phyloP scores from a whole-genome alignment of 2,888 invertebrate species.

The Epinotia ramella region DNA sequence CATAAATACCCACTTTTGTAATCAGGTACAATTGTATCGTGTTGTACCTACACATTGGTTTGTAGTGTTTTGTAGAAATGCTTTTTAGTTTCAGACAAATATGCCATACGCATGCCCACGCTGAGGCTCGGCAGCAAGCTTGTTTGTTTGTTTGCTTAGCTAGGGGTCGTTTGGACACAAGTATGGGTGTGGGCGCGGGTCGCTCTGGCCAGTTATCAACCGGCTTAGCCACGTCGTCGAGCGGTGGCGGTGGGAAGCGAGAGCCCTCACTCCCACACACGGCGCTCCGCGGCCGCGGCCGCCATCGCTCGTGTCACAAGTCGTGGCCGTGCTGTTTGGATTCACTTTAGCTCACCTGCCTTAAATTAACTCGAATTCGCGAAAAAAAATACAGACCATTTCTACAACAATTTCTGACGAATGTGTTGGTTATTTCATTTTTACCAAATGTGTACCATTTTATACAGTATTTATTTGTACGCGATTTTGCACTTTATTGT shows the following conservation, averaged over 20 bases:
- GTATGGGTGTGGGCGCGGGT: neutral
- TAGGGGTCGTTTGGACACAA: constrained; percentile 45
- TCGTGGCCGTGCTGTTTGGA: neutral
- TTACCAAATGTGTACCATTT: constrained; percentile 72
- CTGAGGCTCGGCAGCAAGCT: constrained; percentile 62
- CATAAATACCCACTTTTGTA: constrained; percentile 26
- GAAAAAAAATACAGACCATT: constrained; percentile 2
- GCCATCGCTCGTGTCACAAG: no score
- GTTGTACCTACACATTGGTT: neutral
- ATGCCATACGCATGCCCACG: constrained; percentile 63
- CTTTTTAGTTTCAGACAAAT: neutral
- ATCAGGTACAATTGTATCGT: constrained; percentile 20
- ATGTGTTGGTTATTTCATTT: constrained; percentile 59
- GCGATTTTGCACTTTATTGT: constrained; percentile 57
- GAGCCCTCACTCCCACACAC: no score
- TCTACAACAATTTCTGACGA: constrained; percentile 53
- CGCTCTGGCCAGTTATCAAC: neutral
- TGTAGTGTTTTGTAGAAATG: neutral
- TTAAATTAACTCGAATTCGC: neutral
- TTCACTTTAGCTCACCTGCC: neutral
- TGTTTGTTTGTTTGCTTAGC: constrained; percentile 52
- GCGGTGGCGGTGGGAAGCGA: no score
- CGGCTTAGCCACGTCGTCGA: no score
- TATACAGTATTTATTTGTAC: constrained; percentile 54
- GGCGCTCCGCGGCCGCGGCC: no score